Evolutionary conservation across 2,888 invertebrate species (phyloP), one percentile per base, ranked within the genome.

Genomic region (Microdon myrmicae): DNA sequence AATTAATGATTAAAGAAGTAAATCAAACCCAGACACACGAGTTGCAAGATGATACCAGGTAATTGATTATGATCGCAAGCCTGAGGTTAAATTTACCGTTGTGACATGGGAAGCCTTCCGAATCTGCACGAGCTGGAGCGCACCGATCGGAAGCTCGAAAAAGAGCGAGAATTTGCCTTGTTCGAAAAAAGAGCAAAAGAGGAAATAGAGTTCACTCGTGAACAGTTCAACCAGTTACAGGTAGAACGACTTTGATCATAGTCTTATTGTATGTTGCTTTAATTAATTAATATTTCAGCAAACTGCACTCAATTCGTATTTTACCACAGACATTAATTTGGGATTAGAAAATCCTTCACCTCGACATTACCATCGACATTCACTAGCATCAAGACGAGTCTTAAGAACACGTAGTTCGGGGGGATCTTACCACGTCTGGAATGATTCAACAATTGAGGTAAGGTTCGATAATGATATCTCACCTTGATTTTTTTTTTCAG

Each of bases 91-190:
- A n/a, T n/a, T n/a, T n/a, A n/a, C n/a, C n/a, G n/a, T n/a, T n/a
- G n/a, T n/a, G n/a, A n/a, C n/a, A 87, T 87, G 87, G 87, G 87
- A 44, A 87, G 87, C 71, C 74, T 87, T 71, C 87, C 87, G 67
- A 87, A 87, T 77, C 75, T 87, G 55, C 86, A 86, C 73, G 86
- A 86, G 72, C 79, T 87, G 72, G 83, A 83, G 67, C 72, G 74
- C 29, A 74, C 74, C 43, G 72, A 81, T 73, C 76, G 77, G 49
- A 74, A 73, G 67, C 75, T 76, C 7, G 79, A 77, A 55, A 74
- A 74, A 68, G 76, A 77, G 12, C 70, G 75, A 12, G 75, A 76
- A 26, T 26, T 59, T 17, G 68, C 74, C 28, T 59, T 77, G 41
- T 47, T 75, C 44, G 74, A 75, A 59, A 74, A 76, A 60, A 72